Conservation (phyloP, 2,797 vertebrate genomes). For the Squalus acanthias region DNA sequence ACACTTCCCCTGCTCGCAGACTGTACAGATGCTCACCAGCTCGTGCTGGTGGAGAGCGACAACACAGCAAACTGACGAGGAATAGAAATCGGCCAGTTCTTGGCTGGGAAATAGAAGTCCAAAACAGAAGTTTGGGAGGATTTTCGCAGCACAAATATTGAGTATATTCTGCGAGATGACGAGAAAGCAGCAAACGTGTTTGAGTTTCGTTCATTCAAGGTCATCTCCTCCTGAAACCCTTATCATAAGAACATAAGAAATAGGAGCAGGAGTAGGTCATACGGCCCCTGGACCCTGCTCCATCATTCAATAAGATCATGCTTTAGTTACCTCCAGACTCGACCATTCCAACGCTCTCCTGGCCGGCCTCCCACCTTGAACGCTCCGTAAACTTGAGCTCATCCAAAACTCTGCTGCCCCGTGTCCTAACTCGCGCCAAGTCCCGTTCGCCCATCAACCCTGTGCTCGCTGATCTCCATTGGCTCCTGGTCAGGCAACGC, state of each 20-base stretch:
- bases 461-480: not conserved
- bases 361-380: not conserved
- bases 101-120: not conserved
- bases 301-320: no score
- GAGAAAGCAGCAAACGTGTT: not conserved
- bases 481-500: not conserved
- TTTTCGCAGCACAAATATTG: not conserved
- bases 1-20: not conserved
- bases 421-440: not conserved
- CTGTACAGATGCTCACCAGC: conserved; percentile 13
- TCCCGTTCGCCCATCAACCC: not conserved
- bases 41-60: not conserved
- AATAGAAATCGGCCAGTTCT: not conserved
- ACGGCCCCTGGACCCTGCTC: no score
- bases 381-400: not conserved
- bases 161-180: not conserved
- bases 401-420: not conserved
- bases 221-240: not conserved
- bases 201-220: not conserved
- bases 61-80: not conserved
- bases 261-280: no score
- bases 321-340: not conserved
- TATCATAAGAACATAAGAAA: no score
- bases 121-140: not conserved
- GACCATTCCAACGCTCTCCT: not conserved